Evolutionary conservation across 37 sponge, comb jelly and placozoan genomes (phyloP).

Genomic region (Geodia barretti): DNA sequence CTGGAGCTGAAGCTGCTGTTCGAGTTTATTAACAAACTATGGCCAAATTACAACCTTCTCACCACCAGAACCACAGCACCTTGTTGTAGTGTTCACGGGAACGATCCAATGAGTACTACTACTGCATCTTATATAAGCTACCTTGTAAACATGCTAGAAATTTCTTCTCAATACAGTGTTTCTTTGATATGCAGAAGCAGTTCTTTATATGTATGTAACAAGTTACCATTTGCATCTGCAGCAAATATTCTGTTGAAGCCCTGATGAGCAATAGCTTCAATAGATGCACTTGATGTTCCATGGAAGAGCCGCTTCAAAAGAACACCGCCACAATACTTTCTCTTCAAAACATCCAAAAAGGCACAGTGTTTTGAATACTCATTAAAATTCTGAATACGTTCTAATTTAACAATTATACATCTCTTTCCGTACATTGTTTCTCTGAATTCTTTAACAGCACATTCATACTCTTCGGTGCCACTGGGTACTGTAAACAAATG

Average conservation of each 20-base stretch:
- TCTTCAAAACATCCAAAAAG: neutral
- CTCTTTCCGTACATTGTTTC: conserved; percentile 3
- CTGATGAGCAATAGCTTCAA: conserved; percentile 36
- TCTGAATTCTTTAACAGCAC: conserved; percentile 34
- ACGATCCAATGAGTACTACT: too few species aligned
- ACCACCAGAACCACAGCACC: too few species aligned
- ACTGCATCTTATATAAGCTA: too few species aligned
- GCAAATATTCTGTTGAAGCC: conserved; percentile 80
- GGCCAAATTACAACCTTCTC: too few species aligned
- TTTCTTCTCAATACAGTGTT: neutral
- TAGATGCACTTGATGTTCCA: conserved; percentile 20
- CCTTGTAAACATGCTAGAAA: too few species aligned
- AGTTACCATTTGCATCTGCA: conserved; percentile 63
- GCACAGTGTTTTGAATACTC: conserved; percentile 28
- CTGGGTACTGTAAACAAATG: conserved; percentile 18
- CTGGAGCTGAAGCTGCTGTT: too few species aligned
- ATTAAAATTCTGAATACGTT: conserved; percentile 52
- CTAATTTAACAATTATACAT: conserved; percentile 5
- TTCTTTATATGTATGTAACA: conserved; percentile 1
- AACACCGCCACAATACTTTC: neutral
- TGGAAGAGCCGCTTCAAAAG: conserved; percentile 49
- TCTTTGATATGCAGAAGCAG: neutral
- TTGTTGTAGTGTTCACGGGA: too few species aligned
- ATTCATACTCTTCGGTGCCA: conserved; percentile 15
- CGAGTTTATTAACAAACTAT: too few species aligned